Base-by-base conservation (phyloP, 2,888 invertebrate genomes). In the Eumerus sabulonum region DNA sequence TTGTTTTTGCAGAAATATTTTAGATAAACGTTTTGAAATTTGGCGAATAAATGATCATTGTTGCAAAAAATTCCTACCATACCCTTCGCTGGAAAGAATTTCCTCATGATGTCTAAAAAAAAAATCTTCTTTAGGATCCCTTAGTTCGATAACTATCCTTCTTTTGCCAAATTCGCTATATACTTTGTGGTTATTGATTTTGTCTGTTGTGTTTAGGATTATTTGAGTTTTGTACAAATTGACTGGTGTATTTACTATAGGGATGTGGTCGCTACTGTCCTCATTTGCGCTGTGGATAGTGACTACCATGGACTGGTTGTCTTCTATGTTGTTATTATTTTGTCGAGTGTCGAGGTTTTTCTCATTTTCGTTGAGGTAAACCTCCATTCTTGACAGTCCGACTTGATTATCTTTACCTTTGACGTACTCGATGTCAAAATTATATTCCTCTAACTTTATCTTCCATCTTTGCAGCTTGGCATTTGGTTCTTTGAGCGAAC, bases 401-500 rank as follows among this genome's bases (percentile, higher is more conserved):
- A 27, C 13, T 13, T 9, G 7, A 13, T 47, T 47, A 1, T 47
- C 12, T 11, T 47, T 47, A 4, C 47, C 47, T 9, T 17, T 14
- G 1, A 9, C 12, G 16, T 47, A 47, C 4, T 47, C 47, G 1
- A 47, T 17, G 1, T 47, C 47, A 17, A 16, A 47, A 11, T 47
- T 17, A 17, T 9, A 47, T 47, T 47, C 47, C 7, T 47, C 16
- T 14, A 47, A 9, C 11, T 9, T 11, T 16, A 18, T 12, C 16
- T 47, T 64, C 64, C 64, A 72, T 19, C 59, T 35, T 57, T 53
- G 57, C 0, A 59, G 11, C 38, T 63, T 62, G 1, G 42, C 19
- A 50, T 56, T 71, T 4, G 71, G 71, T 56, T 71, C 63, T 18
- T 64, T 56, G 40, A 63, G 36, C 35, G 56, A 50, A 7, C 42